These are phyloP conservation scores for Punctoribates punctum DNA, from an alignment of 2,888 invertebrate species.

Conservation along the genomic window DNA sequence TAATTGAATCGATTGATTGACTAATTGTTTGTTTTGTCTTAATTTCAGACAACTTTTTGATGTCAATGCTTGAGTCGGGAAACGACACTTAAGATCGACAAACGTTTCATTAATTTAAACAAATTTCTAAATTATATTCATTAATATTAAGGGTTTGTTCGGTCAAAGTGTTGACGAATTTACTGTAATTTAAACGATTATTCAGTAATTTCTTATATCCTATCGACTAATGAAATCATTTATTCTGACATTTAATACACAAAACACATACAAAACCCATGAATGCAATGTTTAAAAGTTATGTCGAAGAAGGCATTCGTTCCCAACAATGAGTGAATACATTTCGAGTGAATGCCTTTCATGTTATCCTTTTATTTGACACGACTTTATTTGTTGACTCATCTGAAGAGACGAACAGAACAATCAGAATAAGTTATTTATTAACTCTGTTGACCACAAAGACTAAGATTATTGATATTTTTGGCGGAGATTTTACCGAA, in stretches of 20 bases:
- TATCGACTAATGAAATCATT: conserved; percentile 2
- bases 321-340: not conserved
- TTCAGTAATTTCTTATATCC: not conserved
- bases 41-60: conserved; percentile 67
- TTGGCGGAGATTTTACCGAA: not conserved
- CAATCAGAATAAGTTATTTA: no score
- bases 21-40: not conserved
- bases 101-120: not conserved
- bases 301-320: not conserved
- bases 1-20: conserved; percentile 2
- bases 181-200: not conserved
- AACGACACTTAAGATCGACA: not conserved
- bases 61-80: conserved; percentile 68
- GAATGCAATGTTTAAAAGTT: not conserved
- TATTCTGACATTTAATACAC: not conserved
- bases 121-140: not conserved
- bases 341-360: not conserved
- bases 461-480: not conserved
- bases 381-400: no score
- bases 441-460: no score
- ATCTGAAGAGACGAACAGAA: no score
- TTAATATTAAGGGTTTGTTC: not conserved
- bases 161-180: not conserved
- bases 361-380: no score
- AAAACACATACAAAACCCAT: not conserved